A percentile compares a stretch with the other conserved stretches of the same genome.
phyloP scores from a whole-genome alignment of 2,888 invertebrate genomes.

The Andrena fulva region DNA sequence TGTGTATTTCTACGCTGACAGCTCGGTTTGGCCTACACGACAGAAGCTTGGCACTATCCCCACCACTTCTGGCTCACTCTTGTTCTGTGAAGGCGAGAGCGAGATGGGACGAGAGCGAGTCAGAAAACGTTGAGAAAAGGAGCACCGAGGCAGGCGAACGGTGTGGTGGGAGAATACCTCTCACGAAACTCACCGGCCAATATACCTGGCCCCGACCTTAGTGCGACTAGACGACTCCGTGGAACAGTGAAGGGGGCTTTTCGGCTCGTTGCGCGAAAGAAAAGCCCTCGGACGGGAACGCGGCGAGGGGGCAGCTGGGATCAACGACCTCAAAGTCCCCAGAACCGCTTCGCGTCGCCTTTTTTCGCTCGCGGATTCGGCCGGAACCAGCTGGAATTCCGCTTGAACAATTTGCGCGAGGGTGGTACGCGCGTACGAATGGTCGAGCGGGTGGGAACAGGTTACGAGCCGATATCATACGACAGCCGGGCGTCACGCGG shows the following conservation, averaged over 20 bases:
- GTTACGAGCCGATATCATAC: conserved; percentile 13
- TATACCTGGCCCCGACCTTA: no score
- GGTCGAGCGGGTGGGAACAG: not conserved
- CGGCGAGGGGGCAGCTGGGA: conserved; percentile 29
- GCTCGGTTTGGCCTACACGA: no score
- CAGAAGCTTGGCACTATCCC: no score
- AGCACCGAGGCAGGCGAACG: no score
- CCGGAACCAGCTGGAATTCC: not conserved
- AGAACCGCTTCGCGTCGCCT: conserved; percentile 6
- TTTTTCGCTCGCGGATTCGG: conserved; percentile 21
- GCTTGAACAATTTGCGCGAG: conserved; percentile 17
- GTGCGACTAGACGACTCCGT: conserved; percentile 21
- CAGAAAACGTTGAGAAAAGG: no score
- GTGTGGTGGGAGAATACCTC: no score
- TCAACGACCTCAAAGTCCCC: conserved; percentile 44
- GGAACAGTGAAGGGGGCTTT: not conserved
- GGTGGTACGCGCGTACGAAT: not conserved
- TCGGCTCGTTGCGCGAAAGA: conserved; percentile 17
- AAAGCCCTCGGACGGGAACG: conserved; percentile 21
- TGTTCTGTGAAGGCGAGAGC: no score
- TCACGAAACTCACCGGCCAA: no score
- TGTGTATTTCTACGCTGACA: no score
- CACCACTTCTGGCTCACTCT: no score
- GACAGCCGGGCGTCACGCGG: not conserved
- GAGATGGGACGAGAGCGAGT: no score